These are phyloP conservation scores for Muschampia plurimacula DNA, from an alignment of 2,888 invertebrate species.

Conservation along the genomic window DNA sequence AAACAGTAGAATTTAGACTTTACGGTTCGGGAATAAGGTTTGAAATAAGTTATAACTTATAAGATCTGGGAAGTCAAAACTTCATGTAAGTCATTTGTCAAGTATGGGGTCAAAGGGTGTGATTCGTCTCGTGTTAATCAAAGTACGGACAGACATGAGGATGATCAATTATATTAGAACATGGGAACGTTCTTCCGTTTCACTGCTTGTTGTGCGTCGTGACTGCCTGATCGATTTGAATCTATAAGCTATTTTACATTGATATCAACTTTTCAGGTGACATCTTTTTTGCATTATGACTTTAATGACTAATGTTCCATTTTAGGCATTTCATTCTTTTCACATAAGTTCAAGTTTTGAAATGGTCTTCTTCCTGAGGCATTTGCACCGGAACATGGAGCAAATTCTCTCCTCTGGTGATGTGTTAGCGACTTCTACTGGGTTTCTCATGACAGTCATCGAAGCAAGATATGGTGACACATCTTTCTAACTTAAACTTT, in stretches of 20 bases:
- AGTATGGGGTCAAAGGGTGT: slow-evolving; percentile 68
- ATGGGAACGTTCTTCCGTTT: slow-evolving; percentile 33
- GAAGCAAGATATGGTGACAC: too few relatives aligned
- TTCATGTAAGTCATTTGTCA: slow-evolving; percentile 72
- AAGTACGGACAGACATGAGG: slow-evolving; percentile 60
- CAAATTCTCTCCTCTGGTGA: too few relatives aligned
- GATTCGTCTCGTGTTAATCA: slow-evolving; percentile 73
- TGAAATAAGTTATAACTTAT: not conserved
- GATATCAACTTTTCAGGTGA: not conserved
- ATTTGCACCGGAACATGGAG: too few relatives aligned
- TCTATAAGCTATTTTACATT: not conserved
- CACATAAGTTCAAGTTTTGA: too few relatives aligned
- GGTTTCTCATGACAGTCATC: too few relatives aligned
- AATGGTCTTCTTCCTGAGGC: too few relatives aligned
- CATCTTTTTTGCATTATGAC: not conserved
- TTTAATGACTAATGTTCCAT: too few relatives aligned
- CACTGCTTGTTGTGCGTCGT: slow-evolving; percentile 17
- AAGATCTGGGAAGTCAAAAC: slow-evolving; percentile 47
- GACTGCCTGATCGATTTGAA: slow-evolving; percentile 22
- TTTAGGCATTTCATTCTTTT: too few relatives aligned
- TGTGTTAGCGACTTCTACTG: too few relatives aligned
- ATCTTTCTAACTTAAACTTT: too few relatives aligned
- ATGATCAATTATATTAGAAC: slow-evolving; percentile 65
- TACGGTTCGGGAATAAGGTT: not conserved
- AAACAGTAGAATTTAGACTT: slow-evolving; percentile 2